Evolutionary conservation across 2,888 invertebrate species (phyloP).

Genomic region (Nowickia ferox): DNA sequence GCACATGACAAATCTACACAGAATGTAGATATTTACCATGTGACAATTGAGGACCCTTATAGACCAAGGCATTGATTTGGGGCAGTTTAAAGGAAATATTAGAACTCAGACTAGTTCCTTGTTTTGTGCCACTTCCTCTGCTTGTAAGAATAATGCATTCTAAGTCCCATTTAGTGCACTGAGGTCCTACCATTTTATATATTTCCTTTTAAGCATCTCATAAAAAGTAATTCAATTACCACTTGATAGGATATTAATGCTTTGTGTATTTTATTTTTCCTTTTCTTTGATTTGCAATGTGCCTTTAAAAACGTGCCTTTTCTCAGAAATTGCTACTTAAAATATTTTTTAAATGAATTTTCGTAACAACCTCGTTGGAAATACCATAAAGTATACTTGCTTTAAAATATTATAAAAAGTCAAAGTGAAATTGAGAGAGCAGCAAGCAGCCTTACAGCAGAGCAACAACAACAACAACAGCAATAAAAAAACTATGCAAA

Average conservation of each 20-base stretch:
- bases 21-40: no score
- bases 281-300: not conserved
- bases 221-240: not conserved
- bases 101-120: no score
- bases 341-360: not conserved
- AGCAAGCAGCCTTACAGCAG: constrained; percentile 43
- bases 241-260: no score
- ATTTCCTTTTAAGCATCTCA: not conserved
- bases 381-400: constrained; percentile 64
- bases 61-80: no score
- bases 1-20: no score
- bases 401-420: constrained; percentile 81
- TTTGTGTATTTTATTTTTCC: not conserved
- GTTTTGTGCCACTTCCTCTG: no score
- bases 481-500: constrained; percentile 56
- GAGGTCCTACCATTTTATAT: no score
- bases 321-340: not conserved
- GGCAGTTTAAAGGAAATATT: no score
- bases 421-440: constrained; percentile 75
- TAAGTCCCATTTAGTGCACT: no score
- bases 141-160: no score
- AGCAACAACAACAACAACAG: constrained; percentile 6
- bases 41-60: no score
- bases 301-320: no score
- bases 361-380: not conserved